Percentiles rank a stretch among this genome's conserved stretches.
These are phyloP conservation scores for Plectus sambesii DNA, from an alignment of 1,140 invertebrate species.

Conservation along the genomic window DNA sequence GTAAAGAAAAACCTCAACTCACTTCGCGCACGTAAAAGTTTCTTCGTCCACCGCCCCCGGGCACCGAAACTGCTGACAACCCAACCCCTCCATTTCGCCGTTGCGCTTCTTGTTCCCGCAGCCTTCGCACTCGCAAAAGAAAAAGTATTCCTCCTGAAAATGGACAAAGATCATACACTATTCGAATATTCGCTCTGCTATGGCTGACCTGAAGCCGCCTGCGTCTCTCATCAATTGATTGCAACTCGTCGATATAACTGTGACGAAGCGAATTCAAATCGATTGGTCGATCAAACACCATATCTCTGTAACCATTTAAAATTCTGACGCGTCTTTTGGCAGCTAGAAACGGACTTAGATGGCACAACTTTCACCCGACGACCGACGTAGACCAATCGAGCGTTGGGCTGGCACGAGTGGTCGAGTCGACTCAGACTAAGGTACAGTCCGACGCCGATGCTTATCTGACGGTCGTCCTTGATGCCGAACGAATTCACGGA, in stretches of 20 bases:
- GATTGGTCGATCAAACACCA: conserved; percentile 10
- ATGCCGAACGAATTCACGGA: too few relatives aligned
- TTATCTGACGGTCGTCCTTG: too few relatives aligned
- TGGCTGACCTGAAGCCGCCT: conserved; percentile 5
- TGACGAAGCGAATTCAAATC: conserved; percentile 7
- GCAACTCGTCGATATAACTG: conserved; percentile 23
- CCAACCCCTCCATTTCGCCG: conserved; percentile 10
- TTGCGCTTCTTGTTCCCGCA: conserved; percentile 22
- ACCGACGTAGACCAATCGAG: conserved; percentile 7
- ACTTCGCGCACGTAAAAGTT: neutral
- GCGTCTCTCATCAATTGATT: conserved; percentile 6
- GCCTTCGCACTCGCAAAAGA: conserved; percentile 19
- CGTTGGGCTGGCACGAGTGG: conserved; percentile 13
- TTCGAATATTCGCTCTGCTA: conserved; percentile 15
- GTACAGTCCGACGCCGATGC: conserved; percentile 19
- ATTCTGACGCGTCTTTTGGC: too few relatives aligned
- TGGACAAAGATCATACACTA: neutral
- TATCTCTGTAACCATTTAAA: neutral
- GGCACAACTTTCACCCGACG: conserved; percentile 1
- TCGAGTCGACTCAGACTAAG: conserved; percentile 18
- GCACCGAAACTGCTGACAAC: conserved; percentile 14
- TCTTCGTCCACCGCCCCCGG: neutral
- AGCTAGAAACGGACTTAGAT: conserved; percentile 4
- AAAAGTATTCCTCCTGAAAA: conserved; percentile 22
- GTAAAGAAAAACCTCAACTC: conserved; percentile 12